Base-by-base conservation (phyloP, 1,140 invertebrate genomes). In the Phthorimaea operculella region DNA sequence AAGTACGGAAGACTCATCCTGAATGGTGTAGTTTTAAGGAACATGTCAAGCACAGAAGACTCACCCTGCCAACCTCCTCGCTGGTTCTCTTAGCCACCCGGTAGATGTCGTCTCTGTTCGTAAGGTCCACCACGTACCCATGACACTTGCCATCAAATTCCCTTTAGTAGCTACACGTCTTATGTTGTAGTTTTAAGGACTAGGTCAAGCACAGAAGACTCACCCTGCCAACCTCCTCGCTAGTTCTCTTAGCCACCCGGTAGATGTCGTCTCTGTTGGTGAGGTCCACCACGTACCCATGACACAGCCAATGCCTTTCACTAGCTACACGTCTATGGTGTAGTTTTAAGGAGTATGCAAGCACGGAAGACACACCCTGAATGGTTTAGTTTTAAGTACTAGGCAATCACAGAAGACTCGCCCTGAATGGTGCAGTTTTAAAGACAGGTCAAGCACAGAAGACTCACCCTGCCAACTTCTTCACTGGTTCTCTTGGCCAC, bases 171-270 rank as follows among this genome's bases (percentile, higher is more conserved):
- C 55, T 90, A 86, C 0, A 91, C 91, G 0, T 93, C 93, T 67
- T 94, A 4, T 28, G 6, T 2, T 2, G 21, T 28, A 28, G 21
- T 6, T 28, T 28, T 28, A 28, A 28, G 21, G 2, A 28, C 2
- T 6, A 28, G 2, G 2, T 4, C 2, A 4, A 28, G 21, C 2
- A 28, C 21, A n/a, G n/a, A n/a, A n/a, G 21, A 66, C 72, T 66
- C 79, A 98, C 93, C 83, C 91, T 89, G 63, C 96, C 96, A 56
- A 97, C 90, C 79, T 97, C 94, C 62, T 90, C 72, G 69, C 93
- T 90, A 4, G 98, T 92, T 76, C 90, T 87, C 59, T 92, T 90
- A 33, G 96, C 95, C 11, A 90, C 89, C 72, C 88, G 88, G 81
- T 98, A 97, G 57, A 99, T 91, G 59, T 92, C 90, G 18, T 96